phyloP scores from a whole-genome alignment of 2,113 vertebrate genomes.

The Struthio camelus region DNA sequence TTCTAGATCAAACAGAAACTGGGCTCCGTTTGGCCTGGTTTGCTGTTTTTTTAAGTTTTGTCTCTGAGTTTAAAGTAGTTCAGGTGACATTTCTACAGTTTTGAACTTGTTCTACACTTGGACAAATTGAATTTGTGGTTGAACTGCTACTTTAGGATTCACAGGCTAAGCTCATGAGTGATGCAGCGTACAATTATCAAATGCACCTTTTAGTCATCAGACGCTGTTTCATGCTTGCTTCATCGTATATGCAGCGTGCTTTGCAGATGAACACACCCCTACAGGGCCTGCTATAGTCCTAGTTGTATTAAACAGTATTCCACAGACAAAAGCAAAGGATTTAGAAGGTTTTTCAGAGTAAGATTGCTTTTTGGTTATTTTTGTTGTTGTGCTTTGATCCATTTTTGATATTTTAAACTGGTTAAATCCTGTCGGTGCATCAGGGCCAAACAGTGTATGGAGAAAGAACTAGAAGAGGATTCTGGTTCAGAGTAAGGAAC shows the following conservation, averaged over 20 bases:
- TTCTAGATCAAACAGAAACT: neutral
- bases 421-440: neutral
- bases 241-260: fast-evolving
- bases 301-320: neutral
- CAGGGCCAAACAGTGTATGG: neutral
- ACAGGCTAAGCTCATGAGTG: neutral
- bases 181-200: neutral
- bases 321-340: neutral
- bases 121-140: neutral
- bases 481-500: neutral
- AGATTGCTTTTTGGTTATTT: neutral
- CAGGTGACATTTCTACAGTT: neutral
- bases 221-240: neutral
- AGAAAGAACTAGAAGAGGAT: neutral
- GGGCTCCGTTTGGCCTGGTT: neutral
- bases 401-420: neutral
- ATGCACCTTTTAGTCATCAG: neutral
- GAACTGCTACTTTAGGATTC: neutral
- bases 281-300: neutral
- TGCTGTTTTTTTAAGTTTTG: neutral
- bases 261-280: neutral
- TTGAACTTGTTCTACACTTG: neutral
- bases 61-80: neutral
- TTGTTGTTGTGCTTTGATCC: neutral
- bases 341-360: neutral